Evolutionary conservation across 2,888 invertebrate genomes (phyloP), one percentile per base, ranked within the genome.

Genomic region (Craniophora ligustri): DNA sequence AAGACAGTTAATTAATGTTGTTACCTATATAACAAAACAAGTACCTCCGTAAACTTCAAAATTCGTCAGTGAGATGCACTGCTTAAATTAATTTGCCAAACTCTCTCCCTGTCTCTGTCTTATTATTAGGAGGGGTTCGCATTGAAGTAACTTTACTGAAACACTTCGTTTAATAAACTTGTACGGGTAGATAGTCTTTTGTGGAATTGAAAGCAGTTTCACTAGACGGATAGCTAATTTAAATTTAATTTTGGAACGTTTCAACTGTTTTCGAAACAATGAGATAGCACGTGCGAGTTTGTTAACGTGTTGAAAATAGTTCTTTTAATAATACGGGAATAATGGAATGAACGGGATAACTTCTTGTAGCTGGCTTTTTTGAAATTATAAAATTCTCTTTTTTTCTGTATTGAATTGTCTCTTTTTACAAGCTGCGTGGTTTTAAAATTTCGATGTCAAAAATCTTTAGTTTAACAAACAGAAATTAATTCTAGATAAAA

Each of bases 1-100:
- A n/a, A 18, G 5, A 40, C 44, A 55, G 32, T 46, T 39, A 42
- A 67, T 62, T 51, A 47, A 35, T 55, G 15, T 40, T 51, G n/a
- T n/a, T n/a, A n/a, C n/a, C n/a, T n/a, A n/a, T n/a, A 28, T 47
- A 49, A 57, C 57, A 65, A 26, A 66, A 32, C 15, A 59, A 58
- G 47, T 48, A 67, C 49, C 44, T 58, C n/a, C n/a, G n/a, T n/a
- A 23, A 46, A 41, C 47, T 36, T 49, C 55, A 49, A 38, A 64
- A 61, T 60, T 45, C 46, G 31, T 46, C 41, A 53, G 35, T 62
- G 48, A 66, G 70, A 73, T 72, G 68, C 72, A 74, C 47, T 54
- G 50, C 45, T 59, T 46, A 60, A 76, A 76, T 78, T 78, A 76
- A 79, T 79, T 78, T 67, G 35, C 47, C 19, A 44, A 73, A 71